Base-by-base conservation (phyloP, 2,113 vertebrate species). In the Pseudopipra pipra region DNA sequence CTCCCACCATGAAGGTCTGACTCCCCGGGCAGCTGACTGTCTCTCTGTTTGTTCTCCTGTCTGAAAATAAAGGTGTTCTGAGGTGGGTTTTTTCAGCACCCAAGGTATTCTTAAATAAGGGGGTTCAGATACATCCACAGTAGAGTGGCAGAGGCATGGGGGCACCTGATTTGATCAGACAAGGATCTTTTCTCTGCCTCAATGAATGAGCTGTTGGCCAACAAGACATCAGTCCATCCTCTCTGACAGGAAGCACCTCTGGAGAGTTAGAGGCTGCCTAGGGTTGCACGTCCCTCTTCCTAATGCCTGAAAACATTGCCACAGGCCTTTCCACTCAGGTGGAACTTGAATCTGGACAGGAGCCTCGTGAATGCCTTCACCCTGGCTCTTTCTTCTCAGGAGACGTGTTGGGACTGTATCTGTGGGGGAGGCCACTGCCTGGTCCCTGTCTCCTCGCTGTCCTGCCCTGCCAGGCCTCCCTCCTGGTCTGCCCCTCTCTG, bases 381-480 rank as follows among this genome's bases (percentile, higher is more conserved):
- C 12, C 11, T 52, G 75, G 3, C 15, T 58, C 23, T 30, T 35
- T 31, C 27, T 86, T 10, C 66, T 67, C 24, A 22, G 76, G 4
- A 67, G 43, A 79, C 18, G 4, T 33, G 23, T 35, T 5, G 7
- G 46, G 1, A 1, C 41, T 6, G 1, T 17, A 19, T 6, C 8
- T 86, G 22, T 16, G 9, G 24, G 12, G 43, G 11, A 47, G 12
- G 23, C 3, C 41, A 31, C 41, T 2, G 6, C 21, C 33, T 5
- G 2, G 8, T 31, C 13, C 20, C 33, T 37, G 6, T 46, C 12
- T 13, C 37, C 30, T 63, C 0, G 0, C 25, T 58, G 6, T 28
- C 8, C 23, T 67, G 31, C 16, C 16, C 44, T 85, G 54, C 43
- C 30, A 59, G 35, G 10, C 30, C 4, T 35, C 44, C 39, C 24